Evolutionary conservation across 2,113 vertebrate species (phyloP), one percentile per base, ranked within the genome.

Genomic region (Choloepus hoffmanni): DNA sequence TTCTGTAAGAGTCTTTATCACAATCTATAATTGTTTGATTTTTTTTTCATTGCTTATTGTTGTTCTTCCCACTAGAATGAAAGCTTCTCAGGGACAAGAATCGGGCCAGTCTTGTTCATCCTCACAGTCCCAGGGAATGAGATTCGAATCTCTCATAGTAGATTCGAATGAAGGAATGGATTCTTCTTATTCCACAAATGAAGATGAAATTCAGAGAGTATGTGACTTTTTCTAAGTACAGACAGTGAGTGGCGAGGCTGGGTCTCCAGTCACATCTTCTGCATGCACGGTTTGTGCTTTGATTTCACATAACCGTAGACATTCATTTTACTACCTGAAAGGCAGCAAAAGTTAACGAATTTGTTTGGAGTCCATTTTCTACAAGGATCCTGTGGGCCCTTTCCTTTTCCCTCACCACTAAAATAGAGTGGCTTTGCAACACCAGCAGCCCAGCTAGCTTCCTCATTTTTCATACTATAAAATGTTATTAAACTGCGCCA

Each of bases 401-500:
- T 89, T 28, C 48, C 26, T 90, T 94, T 94, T 85, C 43, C 40
- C 18, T 89, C 14, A 60, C 26, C 50, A 53, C n/a, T 50, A 19
- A 74, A 89, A 85, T 19, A 26, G 30, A 94, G 33, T 79, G 36
- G 76, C 63, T 97, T 97, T 98, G 96, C 95, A 89, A 96, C 84
- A 85, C 85, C 93, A 96, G 1, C 0, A 67, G 79, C 85, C 95
- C 94, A 95, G 96, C 96, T 97, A 95, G 82, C 94, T 97, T 97
- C 96, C 97, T 98, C 98, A 97, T 98, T 98, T 98, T 98, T 94
- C 85, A 95, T 91, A 24, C 89, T 97, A 96, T 97, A 98, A 98
- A 97, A 98, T 72, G 97, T 98, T 98, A 98, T 98, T 98, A 98
- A 98, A 98, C 98, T 98, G 97, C 87, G 97, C 97, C 96, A 95